Evolutionary conservation across 2,113 vertebrate species (phyloP).

Genomic region (Bubalus kerabau): DNA sequence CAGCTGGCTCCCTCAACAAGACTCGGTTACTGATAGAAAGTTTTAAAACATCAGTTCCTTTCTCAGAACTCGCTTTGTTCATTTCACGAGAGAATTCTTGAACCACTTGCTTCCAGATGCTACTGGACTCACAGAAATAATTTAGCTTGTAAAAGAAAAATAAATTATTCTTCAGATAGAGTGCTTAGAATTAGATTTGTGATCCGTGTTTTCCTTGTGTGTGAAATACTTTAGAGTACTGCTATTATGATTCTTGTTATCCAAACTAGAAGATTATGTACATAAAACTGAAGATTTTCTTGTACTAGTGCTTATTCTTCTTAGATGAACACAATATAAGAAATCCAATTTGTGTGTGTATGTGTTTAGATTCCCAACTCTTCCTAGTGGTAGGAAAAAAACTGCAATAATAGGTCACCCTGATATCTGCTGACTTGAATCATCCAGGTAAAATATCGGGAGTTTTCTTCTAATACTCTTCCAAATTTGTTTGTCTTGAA

Average conservation of each 20-base stretch:
- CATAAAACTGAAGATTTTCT: constrained; percentile 66
- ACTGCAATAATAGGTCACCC: constrained; percentile 28
- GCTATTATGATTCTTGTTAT: background rate
- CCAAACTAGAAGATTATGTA: constrained; percentile 25
- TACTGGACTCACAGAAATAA: background rate
- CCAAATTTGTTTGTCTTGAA: constrained; percentile 33
- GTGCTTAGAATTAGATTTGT: constrained; percentile 39
- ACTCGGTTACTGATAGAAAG: background rate
- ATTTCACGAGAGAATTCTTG: background rate
- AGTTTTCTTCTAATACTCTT: constrained; percentile 39
- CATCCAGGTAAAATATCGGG: constrained; percentile 35
- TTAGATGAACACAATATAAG: constrained; percentile 28
- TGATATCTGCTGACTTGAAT: constrained; percentile 12
- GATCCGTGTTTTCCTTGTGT: constrained; percentile 9
- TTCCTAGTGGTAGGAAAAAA: constrained; percentile 11
- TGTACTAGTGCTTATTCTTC: constrained; percentile 26
- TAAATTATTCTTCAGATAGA: constrained; percentile 12
- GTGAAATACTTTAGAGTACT: constrained; percentile 16
- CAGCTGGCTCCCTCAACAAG: background rate
- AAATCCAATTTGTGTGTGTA: background rate
- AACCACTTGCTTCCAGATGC: background rate
- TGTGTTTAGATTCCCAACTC: background rate
- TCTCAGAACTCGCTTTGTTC: constrained; percentile 22
- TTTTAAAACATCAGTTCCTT: background rate
- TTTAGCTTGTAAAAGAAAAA: constrained; percentile 17